A percentile compares a stretch with the other conserved stretches of the same genome.
phyloP scores from a whole-genome alignment of 2,797 vertebrate species.

The Lemur catta region DNA sequence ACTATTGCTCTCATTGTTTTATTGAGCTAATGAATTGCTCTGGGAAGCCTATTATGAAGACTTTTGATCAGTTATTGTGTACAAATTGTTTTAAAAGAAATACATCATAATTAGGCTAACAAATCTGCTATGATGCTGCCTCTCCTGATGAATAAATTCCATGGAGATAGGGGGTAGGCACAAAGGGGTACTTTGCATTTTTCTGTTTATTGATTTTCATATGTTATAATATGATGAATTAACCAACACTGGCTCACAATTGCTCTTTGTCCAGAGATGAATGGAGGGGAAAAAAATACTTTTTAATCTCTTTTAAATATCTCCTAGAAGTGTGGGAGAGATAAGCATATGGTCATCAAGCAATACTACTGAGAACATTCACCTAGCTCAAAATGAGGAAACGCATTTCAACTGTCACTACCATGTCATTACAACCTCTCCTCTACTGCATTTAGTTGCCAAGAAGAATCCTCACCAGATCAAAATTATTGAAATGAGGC shows the following conservation, averaged over 20 bases:
- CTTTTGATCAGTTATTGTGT: constrained; percentile 61
- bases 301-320: constrained; percentile 37
- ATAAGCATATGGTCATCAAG: constrained; percentile 24
- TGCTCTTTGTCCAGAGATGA: constrained; percentile 54
- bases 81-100: constrained; percentile 60
- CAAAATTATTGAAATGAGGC: constrained; percentile 54
- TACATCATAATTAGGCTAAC: constrained; percentile 57
- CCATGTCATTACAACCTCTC: neutral
- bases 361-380: neutral
- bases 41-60: constrained; percentile 67
- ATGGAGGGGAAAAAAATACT: neutral
- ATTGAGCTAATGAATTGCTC: constrained; percentile 71
- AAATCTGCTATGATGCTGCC: constrained; percentile 21
- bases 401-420: constrained; percentile 33
- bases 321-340: neutral
- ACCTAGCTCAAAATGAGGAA: constrained; percentile 50
- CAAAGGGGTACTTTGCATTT: neutral
- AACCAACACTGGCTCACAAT: constrained; percentile 40
- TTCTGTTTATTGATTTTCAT: neutral
- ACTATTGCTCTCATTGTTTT: constrained; percentile 50
- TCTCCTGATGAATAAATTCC: constrained; percentile 43
- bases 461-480: constrained; percentile 63
- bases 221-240: constrained; percentile 18
- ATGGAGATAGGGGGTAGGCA: neutral
- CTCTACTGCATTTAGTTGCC: constrained; percentile 11